These are phyloP conservation scores for Gastracanthus pulcherrimus DNA, from an alignment of 2,888 invertebrate genomes.

Conservation along the genomic window DNA sequence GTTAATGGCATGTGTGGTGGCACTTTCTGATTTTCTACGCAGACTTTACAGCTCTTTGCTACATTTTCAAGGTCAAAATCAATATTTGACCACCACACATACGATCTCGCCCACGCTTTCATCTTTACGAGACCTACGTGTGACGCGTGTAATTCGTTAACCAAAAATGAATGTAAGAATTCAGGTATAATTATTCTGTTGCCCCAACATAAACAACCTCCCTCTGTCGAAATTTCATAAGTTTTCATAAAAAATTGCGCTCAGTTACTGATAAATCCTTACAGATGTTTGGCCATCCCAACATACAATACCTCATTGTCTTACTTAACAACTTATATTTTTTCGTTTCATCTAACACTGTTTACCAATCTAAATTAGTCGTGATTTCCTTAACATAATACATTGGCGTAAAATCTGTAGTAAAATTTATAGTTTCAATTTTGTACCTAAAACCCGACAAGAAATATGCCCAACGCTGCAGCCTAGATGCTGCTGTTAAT, in stretches of 20 bases:
- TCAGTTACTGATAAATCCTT: slow-evolving; percentile 15
- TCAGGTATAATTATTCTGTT: slow-evolving; percentile 42
- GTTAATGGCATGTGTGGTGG: slow-evolving; percentile 53
- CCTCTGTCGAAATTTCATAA: slow-evolving; percentile 13
- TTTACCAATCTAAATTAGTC: not conserved
- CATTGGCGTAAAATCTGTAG: slow-evolving; percentile 31
- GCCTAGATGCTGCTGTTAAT: slow-evolving; percentile 61
- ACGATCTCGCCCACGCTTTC: slow-evolving; percentile 56
- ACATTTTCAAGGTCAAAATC: slow-evolving; percentile 55
- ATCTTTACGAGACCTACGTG: slow-evolving; percentile 59
- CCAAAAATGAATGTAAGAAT: slow-evolving; percentile 13
- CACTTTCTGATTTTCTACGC: slow-evolving; percentile 46
- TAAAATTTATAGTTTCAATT: slow-evolving; percentile 51
- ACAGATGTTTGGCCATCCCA: slow-evolving; percentile 23
- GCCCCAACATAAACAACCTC: slow-evolving; percentile 51
- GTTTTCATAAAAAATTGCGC: not conserved
- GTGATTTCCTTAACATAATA: no score
- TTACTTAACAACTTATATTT: not conserved
- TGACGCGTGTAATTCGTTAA: slow-evolving; percentile 49
- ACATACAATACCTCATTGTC: slow-evolving; percentile 17
- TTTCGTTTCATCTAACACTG: slow-evolving; percentile 34
- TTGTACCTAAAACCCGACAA: no score
- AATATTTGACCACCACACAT: no score
- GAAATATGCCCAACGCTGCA: no score
- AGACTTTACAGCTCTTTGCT: slow-evolving; percentile 50